Percentiles rank a stretch among this genome's conserved stretches.
These are phyloP conservation scores for Diachasmimorpha longicaudata DNA, from an alignment of 1,140 invertebrate species.

Conservation along the genomic window DNA sequence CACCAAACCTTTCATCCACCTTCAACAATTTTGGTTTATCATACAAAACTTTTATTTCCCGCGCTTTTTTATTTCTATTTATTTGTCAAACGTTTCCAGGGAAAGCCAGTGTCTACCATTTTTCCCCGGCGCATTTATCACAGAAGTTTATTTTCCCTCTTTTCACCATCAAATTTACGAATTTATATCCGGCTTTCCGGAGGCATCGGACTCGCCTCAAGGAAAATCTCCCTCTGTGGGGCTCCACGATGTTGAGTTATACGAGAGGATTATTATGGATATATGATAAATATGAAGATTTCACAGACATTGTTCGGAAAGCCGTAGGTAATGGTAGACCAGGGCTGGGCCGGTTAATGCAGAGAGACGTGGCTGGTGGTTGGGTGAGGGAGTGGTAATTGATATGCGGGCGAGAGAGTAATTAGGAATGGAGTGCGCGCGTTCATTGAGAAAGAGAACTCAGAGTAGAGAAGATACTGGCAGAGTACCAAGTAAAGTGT, in stretches of 20 bases:
- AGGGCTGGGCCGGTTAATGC: neutral
- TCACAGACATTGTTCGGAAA: neutral
- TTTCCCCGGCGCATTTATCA: too few species aligned
- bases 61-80: too few species aligned
- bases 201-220: too few species aligned
- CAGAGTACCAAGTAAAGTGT: neutral
- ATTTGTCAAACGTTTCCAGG: too few species aligned
- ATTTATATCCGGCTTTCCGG: too few species aligned
- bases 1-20: too few species aligned
- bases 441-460: neutral
- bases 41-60: too few species aligned
- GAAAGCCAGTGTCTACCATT: too few species aligned
- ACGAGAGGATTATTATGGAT: neutral
- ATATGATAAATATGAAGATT: neutral
- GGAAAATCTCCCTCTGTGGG: too few species aligned
- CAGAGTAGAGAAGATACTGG: neutral
- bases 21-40: too few species aligned
- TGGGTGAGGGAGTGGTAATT: neutral
- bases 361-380: neutral
- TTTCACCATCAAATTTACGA: too few species aligned
- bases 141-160: too few species aligned
- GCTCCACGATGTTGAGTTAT: neutral
- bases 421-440: slow-evolving; percentile 9
- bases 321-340: neutral
- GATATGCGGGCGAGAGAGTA: slow-evolving; percentile 3